phyloP scores from a whole-genome alignment of 2,888 invertebrate species.

The Torymus texanus region DNA sequence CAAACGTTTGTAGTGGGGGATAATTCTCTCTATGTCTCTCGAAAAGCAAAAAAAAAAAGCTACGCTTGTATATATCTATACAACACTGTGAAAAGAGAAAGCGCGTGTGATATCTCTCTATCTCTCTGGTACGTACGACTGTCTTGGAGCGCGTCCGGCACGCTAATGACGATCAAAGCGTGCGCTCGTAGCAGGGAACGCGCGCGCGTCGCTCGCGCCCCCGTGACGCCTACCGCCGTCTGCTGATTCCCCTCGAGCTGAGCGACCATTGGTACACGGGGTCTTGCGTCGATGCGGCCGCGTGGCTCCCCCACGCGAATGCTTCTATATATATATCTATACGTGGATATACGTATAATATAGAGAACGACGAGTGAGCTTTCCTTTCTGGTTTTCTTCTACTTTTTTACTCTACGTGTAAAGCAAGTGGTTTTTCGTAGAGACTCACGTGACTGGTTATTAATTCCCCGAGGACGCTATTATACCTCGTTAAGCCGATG shows the following conservation, averaged over 20 bases:
- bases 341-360: not conserved
- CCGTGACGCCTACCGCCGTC: slow-evolving; percentile 15
- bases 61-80: no score
- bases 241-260: slow-evolving; percentile 50
- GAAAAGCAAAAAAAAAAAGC: no score
- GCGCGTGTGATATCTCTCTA: no score
- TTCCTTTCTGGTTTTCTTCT: not conserved
- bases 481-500: no score
- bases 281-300: slow-evolving; percentile 39
- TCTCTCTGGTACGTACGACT: slow-evolving; percentile 25
- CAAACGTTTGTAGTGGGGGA: no score
- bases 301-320: slow-evolving; percentile 38
- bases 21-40: no score
- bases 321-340: not conserved
- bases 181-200: slow-evolving; percentile 10
- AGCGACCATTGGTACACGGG: slow-evolving; percentile 42
- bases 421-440: no score
- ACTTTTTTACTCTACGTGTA: no score
- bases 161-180: slow-evolving; percentile 60
- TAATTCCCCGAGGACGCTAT: no score
- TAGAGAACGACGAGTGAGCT: not conserved
- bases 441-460: no score
- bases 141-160: slow-evolving; percentile 60
- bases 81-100: no score
- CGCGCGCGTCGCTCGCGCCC: slow-evolving; percentile 28